Base-by-base conservation (phyloP, 2,797 vertebrate species). In the Calcarius lapponicus region DNA sequence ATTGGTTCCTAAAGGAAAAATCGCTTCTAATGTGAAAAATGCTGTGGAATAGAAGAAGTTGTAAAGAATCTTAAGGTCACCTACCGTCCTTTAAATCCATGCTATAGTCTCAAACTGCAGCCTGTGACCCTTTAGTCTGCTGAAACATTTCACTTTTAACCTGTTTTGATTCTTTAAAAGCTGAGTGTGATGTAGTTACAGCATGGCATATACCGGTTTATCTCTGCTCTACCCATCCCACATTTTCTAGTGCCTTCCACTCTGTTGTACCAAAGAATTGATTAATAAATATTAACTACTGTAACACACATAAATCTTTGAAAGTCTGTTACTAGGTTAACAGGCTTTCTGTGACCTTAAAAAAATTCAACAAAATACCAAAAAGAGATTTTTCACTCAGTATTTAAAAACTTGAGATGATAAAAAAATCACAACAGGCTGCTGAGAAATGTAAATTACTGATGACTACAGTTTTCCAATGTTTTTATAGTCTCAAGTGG, bases 1-100 rank as follows among this genome's bases (percentile, higher is more conserved):
- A 76, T 66, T 78, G 69, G 21, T 90, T 92, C 80, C 87, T 69
- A 57, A 86, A 90, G 56, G 47, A 66, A 94, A 93, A 83, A 48
- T 66, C 31, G 58, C 60, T 56, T 69, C 6, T 47, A 60, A 69
- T 40, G 56, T 66, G 67, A 87, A 92, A 92, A 94, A 92, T 91
- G 43, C 19, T 54, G 25, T 50, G 45, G 42, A 42, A 50, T 16
- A 76, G 71, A 80, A 85, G 70, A 34, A 61, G 22, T 25, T 75
- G 28, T 38, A 54, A 84, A 80, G 81, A 81, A 65, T 87, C 51
- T 64, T 73, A 70, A 91, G 71, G 90, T 91, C 47, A 56, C 42
- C 11, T 24, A 12, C 51, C 67, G 58, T 91, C 67, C 60, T 93
- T 84, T 91, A 38, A 81, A 80, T 86, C 60, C 38, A 26, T 70